A percentile compares a stretch with the other conserved stretches of the same genome.
These are phyloP conservation scores for Aporophyla lueneburgensis DNA, from an alignment of 2,888 invertebrate species.

Conservation along the genomic window DNA sequence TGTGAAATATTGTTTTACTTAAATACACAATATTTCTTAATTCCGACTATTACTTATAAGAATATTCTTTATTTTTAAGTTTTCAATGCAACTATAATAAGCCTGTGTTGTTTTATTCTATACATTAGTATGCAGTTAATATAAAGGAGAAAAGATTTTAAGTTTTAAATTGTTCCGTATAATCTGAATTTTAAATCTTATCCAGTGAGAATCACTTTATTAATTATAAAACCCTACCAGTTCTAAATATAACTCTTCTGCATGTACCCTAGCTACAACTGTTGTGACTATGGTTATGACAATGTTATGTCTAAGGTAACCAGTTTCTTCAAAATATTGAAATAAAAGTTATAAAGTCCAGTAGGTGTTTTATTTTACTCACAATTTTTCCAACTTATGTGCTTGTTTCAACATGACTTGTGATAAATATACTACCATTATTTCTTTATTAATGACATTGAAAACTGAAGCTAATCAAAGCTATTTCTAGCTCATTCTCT, in stretches of 20 bases:
- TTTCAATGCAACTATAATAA: slow-evolving; percentile 13
- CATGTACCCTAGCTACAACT: slow-evolving; percentile 28
- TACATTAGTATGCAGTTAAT: slow-evolving; percentile 16
- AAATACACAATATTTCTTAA: slow-evolving; percentile 58
- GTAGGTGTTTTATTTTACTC: slow-evolving; percentile 42
- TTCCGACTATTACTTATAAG: slow-evolving; percentile 70
- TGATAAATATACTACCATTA: background rate
- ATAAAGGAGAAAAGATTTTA: background rate
- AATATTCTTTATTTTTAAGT: slow-evolving; percentile 49
- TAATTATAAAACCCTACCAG: background rate
- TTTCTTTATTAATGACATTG: background rate
- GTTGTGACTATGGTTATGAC: slow-evolving; percentile 4
- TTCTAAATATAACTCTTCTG: background rate
- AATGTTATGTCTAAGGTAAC: slow-evolving; percentile 21
- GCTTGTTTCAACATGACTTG: background rate
- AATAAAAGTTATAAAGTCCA: slow-evolving; percentile 50
- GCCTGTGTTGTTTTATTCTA: slow-evolving; percentile 21
- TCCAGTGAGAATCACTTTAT: background rate
- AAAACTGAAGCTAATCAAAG: background rate
- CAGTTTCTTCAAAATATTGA: slow-evolving; percentile 34
- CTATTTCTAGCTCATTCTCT: background rate
- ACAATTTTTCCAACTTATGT: background rate
- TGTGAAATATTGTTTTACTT: slow-evolving; percentile 42
- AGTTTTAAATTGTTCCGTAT: background rate
- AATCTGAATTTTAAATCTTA: background rate